phyloP scores from a whole-genome alignment of 1,140 invertebrate species.

The Lucilia sericata region DNA sequence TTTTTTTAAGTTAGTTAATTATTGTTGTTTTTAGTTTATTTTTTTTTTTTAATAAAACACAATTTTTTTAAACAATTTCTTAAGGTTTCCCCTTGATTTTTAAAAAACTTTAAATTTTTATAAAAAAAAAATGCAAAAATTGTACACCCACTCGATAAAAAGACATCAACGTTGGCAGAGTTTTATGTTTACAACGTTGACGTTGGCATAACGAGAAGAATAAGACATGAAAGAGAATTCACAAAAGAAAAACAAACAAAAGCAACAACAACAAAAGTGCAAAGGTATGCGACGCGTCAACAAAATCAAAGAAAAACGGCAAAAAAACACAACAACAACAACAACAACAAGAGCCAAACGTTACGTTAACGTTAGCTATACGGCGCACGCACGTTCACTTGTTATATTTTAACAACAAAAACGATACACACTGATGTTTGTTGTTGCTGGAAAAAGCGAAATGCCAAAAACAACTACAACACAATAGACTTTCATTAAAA shows the following conservation, averaged over 20 bases:
- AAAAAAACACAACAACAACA: conserved; percentile 12
- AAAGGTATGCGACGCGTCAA: conserved; percentile 42
- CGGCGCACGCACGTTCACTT: conserved; percentile 2
- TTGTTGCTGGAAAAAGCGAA: neutral
- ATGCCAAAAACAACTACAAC: neutral
- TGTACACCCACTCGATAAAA: neutral
- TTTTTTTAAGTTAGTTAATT: neutral
- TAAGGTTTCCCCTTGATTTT: neutral
- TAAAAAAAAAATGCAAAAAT: neutral
- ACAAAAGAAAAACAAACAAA: conserved; percentile 6
- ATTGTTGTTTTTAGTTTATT: neutral
- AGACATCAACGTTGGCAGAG: neutral
- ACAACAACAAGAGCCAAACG: neutral
- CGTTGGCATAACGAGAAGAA: neutral
- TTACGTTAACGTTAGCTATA: neutral
- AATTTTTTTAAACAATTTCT: neutral
- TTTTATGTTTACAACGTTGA: neutral
- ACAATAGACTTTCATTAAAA: neutral
- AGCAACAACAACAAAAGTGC: conserved; percentile 28
- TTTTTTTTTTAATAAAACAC: neutral
- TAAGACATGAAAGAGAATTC: neutral
- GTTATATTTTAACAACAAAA: neutral
- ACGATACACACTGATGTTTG: neutral
- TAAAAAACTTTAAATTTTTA: neutral
- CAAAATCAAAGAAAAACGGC: neutral